Evolutionary conservation across 2,888 invertebrate species (phyloP).

Genomic region (Thumatha senex): DNA sequence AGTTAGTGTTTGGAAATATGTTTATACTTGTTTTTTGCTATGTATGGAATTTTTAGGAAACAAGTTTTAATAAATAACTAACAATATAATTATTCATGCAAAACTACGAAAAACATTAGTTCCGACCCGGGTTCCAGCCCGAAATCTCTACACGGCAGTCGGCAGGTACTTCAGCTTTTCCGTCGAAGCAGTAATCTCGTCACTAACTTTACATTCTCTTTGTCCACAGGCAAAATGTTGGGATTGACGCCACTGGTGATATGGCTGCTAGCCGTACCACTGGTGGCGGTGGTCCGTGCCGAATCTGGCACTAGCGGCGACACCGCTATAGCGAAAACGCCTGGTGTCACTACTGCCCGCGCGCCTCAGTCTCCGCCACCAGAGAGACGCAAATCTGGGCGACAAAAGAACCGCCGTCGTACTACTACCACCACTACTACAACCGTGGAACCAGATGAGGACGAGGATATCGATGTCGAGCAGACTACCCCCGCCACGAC

Average conservation of each 20-base stretch:
- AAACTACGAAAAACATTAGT: too few relatives aligned
- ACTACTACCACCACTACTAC: conserved; percentile 67
- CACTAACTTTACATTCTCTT: conserved; percentile 6
- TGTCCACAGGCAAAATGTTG: conserved; percentile 65
- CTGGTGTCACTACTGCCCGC: conserved; percentile 18
- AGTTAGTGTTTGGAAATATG: too few relatives aligned
- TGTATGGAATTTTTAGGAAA: too few relatives aligned
- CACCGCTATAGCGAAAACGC: conserved; percentile 28
- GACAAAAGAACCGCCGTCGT: conserved; percentile 56
- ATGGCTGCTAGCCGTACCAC: conserved; percentile 66
- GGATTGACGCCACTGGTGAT: conserved; percentile 75
- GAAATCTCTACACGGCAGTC: too few relatives aligned
- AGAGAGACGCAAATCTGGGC: conserved; percentile 41
- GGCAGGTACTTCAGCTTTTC: too few relatives aligned
- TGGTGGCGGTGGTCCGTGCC: conserved; percentile 74
- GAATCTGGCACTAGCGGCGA: conserved; percentile 51
- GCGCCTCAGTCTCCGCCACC: conserved; percentile 23
- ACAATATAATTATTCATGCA: too few relatives aligned
- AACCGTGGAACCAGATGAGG: conserved; percentile 48
- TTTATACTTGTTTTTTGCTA: too few relatives aligned
- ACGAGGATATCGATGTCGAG: conserved; percentile 61
- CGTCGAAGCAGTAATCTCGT: too few relatives aligned
- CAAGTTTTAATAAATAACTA: too few relatives aligned
- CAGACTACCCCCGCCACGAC: conserved; percentile 54
- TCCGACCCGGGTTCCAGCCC: too few relatives aligned